phyloP scores from a whole-genome alignment of 1,140 invertebrate species.

The Drosophila kurseongensis region DNA sequence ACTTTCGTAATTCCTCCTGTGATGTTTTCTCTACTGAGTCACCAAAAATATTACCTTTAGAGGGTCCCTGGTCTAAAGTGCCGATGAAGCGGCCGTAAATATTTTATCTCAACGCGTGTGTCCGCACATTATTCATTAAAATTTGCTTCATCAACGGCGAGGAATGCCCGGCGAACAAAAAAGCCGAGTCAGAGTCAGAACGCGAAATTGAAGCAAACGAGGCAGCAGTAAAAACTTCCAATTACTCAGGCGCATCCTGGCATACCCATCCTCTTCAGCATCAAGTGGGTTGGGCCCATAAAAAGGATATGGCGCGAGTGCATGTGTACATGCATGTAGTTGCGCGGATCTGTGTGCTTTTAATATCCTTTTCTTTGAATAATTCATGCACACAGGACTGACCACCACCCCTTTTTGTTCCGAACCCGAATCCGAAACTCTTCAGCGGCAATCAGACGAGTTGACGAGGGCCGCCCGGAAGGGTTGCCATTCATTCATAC shows the following conservation, averaged over 20 bases:
- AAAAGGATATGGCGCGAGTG: conserved; percentile 31
- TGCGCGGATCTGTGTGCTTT: conserved; percentile 67
- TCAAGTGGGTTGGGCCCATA: conserved; percentile 26
- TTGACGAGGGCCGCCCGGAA: conserved; percentile 55
- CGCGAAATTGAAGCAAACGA: conserved; percentile 78
- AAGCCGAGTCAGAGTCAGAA: conserved; percentile 29
- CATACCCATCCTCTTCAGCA: conserved; percentile 21
- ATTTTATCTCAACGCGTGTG: conserved; percentile 75
- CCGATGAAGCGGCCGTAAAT: conserved; percentile 52
- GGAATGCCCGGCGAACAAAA: conserved; percentile 12
- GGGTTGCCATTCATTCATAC: conserved; percentile 63
- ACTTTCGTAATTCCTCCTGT: not conserved
- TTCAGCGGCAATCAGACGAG: conserved; percentile 66
- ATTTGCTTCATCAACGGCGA: conserved; percentile 69
- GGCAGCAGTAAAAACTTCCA: conserved; percentile 80
- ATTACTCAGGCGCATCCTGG: conserved; percentile 69
- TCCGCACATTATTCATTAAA: conserved; percentile 81
- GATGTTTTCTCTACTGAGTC: not conserved
- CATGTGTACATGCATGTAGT: conserved; percentile 19
- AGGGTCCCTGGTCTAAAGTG: conserved; percentile 21
- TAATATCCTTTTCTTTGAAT: conserved; percentile 81
- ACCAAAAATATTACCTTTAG: conserved; percentile 5
- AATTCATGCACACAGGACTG: conserved; percentile 69
- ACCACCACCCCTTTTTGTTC: conserved; percentile 26
- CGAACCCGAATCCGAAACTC: conserved; percentile 24